Percentiles rank a stretch among this genome's conserved stretches.
phyloP scores from a whole-genome alignment of 1,140 invertebrate species.

The Atta colombica region DNA sequence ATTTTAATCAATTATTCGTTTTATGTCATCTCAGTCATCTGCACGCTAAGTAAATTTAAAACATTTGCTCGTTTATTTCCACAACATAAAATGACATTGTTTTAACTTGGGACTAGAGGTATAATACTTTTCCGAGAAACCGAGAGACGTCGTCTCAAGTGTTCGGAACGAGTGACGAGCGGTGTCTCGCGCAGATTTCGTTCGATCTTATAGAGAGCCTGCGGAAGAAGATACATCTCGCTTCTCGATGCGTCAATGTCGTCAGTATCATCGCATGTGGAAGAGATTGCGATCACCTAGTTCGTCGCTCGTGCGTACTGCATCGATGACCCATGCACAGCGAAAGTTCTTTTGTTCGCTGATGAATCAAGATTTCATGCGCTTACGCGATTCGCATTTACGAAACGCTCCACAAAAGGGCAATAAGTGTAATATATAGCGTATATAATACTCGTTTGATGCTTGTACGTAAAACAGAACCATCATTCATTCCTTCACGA shows the following conservation, averaged over 20 bases:
- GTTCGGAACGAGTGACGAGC: neutral
- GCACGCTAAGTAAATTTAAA: neutral
- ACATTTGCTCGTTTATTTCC: neutral
- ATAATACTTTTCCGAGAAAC: slow-evolving; percentile 1
- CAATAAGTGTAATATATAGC: slow-evolving; percentile 1
- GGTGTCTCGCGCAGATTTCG: neutral
- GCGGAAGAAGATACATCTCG: neutral
- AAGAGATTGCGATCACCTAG: slow-evolving; percentile 70
- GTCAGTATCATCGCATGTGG: slow-evolving; percentile 71
- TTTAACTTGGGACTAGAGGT: neutral
- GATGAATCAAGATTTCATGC: slow-evolving; percentile 69
- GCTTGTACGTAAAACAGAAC: neutral
- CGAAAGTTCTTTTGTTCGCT: slow-evolving; percentile 75
- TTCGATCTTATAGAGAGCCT: slow-evolving; percentile 32
- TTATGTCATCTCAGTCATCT: neutral
- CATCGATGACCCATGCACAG: slow-evolving; percentile 65
- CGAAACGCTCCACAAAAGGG: slow-evolving; percentile 74
- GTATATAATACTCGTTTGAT: neutral
- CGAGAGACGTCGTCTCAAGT: neutral
- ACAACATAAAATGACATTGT: slow-evolving; percentile 8
- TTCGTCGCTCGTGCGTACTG: slow-evolving; percentile 63
- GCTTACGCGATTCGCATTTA: slow-evolving; percentile 77
- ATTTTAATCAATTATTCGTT: neutral
- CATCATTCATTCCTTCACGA: neutral
- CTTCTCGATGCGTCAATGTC: slow-evolving; percentile 35